Evolutionary conservation across 92 coral and sea anemone species (phyloP).

Genomic region (Epizoanthus stellaris): DNA sequence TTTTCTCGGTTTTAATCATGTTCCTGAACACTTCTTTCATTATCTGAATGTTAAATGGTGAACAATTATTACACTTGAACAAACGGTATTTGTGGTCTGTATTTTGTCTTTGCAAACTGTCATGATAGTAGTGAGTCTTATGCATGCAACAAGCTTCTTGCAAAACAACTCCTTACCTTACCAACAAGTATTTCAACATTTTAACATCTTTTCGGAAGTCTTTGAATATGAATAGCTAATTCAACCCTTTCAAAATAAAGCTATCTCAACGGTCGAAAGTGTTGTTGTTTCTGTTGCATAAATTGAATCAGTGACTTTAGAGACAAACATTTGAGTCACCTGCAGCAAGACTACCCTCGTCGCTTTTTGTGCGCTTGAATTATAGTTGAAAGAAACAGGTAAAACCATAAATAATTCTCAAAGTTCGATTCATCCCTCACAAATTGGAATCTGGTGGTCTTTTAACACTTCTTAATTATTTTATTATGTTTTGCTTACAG

Average conservation of each 20-base stretch:
- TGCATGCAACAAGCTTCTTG: not conserved
- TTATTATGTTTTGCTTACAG: constrained; percentile 21
- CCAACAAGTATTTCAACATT: not conserved
- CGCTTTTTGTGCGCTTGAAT: constrained; percentile 13
- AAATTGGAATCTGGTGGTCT: constrained; percentile 46
- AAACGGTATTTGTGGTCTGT: not conserved
- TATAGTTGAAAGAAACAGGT: constrained; percentile 34
- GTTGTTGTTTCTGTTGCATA: not conserved
- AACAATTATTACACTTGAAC: not conserved
- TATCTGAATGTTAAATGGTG: too few species aligned
- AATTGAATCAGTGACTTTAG: not conserved
- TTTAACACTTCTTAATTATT: constrained; percentile 39
- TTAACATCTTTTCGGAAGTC: not conserved
- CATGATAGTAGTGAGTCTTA: not conserved
- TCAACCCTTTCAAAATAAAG: not conserved
- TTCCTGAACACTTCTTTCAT: too few species aligned
- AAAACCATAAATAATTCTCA: constrained; percentile 38
- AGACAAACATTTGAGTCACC: constrained; percentile 19
- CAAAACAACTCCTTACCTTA: not conserved
- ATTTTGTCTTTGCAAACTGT: not conserved
- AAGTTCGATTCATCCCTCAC: constrained; percentile 28
- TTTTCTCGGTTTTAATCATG: too few species aligned
- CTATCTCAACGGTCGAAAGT: not conserved
- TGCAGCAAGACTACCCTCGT: not conserved
- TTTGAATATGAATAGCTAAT: not conserved